A percentile compares a stretch with the other conserved stretches of the same genome.
Conservation (phyloP, 2,113 vertebrate species). For the Sarotherodon lohbergeri region DNA sequence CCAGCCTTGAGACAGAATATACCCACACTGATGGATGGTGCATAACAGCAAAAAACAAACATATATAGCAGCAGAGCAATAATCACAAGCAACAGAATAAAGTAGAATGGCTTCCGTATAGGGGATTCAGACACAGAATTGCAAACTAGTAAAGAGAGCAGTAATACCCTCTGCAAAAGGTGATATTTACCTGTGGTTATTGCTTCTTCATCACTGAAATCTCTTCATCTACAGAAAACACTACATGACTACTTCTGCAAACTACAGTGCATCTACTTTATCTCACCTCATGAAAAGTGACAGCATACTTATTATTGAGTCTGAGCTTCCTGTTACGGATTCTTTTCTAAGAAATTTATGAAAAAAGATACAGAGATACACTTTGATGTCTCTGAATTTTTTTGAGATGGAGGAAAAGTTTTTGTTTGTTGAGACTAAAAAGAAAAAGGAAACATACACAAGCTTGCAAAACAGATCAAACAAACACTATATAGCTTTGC, state of each 20-base stretch:
- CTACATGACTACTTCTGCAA: neutral
- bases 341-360: slow-evolving; percentile 62
- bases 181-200: neutral
- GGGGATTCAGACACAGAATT: neutral
- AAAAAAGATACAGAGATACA: slow-evolving; percentile 4
- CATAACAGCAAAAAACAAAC: neutral
- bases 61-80: neutral
- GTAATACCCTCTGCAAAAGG: neutral
- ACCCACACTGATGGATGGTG: neutral
- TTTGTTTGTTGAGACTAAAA: neutral
- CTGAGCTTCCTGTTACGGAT: slow-evolving; percentile 67
- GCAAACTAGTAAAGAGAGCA: neutral
- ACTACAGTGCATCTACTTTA: neutral
- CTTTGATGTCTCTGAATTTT: neutral
- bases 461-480: neutral
- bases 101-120: neutral
- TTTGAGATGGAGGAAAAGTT: neutral
- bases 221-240: neutral
- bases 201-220: neutral
- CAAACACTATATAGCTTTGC: neutral
- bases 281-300: slow-evolving; percentile 78
- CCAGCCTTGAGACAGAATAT: neutral
- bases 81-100: neutral
- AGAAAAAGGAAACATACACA: neutral
- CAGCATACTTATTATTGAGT: slow-evolving; percentile 66